Conservation (phyloP, 1,140 invertebrate species). For the Drosophila ambigua region DNA sequence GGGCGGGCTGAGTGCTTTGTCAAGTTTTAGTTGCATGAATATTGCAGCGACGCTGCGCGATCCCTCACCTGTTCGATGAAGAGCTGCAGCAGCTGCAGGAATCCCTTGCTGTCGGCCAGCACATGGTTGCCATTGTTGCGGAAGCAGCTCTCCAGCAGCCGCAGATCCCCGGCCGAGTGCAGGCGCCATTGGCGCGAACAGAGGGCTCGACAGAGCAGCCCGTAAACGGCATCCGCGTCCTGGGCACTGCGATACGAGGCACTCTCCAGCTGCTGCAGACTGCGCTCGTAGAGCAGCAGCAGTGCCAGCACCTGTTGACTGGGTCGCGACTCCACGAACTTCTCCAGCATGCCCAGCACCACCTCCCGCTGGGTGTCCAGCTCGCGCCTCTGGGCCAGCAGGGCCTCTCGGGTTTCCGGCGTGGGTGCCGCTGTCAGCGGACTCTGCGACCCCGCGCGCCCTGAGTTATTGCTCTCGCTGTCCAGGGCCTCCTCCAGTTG, state of each 20-base stretch:
- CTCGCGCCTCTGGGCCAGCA: slow-evolving; percentile 66
- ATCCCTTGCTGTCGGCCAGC: slow-evolving; percentile 78
- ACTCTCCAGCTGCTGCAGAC: slow-evolving; percentile 60
- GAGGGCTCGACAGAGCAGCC: slow-evolving; percentile 53
- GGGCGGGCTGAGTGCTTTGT: slow-evolving; percentile 39
- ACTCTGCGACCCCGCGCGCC: slow-evolving; percentile 42
- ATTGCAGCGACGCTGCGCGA: slow-evolving; percentile 7
- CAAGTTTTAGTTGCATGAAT: slow-evolving; percentile 19
- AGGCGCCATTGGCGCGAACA: slow-evolving; percentile 52
- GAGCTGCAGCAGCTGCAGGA: slow-evolving; percentile 71
- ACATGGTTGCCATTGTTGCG: slow-evolving; percentile 80
- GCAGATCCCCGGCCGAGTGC: slow-evolving; percentile 51
- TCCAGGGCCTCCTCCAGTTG: slow-evolving; percentile 44
- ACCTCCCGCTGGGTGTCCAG: slow-evolving; percentile 82
- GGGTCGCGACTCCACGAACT: slow-evolving; percentile 73
- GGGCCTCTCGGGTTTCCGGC: slow-evolving; percentile 58
- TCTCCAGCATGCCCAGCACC: slow-evolving; percentile 81
- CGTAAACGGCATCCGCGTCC: slow-evolving; percentile 69
- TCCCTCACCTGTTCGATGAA: slow-evolving; percentile 74
- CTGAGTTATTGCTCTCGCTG: slow-evolving; percentile 10
- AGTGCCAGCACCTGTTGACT: slow-evolving; percentile 75
- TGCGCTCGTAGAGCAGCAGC: slow-evolving; percentile 72
- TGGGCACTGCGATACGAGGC: slow-evolving; percentile 51
- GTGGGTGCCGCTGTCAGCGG: slow-evolving; percentile 54
- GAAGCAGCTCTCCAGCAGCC: slow-evolving; percentile 68